Conservation (phyloP, 1,140 invertebrate genomes). For the Zaprionus gabonicus region DNA sequence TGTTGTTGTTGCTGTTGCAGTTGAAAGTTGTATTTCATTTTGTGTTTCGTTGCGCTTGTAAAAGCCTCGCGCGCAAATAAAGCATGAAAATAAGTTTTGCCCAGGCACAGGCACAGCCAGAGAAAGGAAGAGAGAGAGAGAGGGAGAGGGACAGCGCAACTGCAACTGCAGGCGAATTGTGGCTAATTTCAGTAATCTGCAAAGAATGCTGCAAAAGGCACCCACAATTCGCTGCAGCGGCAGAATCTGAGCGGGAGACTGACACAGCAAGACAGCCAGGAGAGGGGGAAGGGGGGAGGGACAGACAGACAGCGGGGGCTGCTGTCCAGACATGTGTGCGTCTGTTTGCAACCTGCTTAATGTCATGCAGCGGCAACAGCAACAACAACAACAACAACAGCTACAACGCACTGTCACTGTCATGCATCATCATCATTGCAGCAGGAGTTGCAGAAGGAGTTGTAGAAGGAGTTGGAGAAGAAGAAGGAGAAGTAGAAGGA, state of each 20-base stretch:
- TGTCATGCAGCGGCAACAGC: constrained; percentile 68
- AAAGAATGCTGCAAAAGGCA: constrained; percentile 69
- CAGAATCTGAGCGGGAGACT: constrained; percentile 10
- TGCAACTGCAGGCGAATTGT: constrained; percentile 53
- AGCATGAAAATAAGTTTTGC: constrained; percentile 79
- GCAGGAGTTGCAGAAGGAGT: constrained; percentile 15
- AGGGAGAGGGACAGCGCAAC: constrained; percentile 5
- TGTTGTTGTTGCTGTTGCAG: constrained; percentile 26
- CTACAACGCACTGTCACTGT: constrained; percentile 80
- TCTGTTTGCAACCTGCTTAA: constrained; percentile 83
- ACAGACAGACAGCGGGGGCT: constrained; percentile 42
- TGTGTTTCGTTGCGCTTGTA: constrained; percentile 78
- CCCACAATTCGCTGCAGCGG: constrained; percentile 78
- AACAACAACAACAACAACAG: constrained; percentile 44
- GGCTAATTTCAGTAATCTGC: constrained; percentile 73
- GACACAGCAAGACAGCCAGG: constrained; percentile 1
- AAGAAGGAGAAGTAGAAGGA: background rate
- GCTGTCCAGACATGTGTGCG: constrained; percentile 56
- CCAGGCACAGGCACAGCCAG: constrained; percentile 20
- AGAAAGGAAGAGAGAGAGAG: background rate
- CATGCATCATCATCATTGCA: constrained; percentile 75
- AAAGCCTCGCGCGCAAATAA: constrained; percentile 65
- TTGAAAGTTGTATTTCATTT: constrained; percentile 79
- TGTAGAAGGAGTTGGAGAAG: background rate
- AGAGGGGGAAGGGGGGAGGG: background rate